Base-by-base conservation (phyloP, 2,113 vertebrate genomes). In the Xyliphius kryptos region DNA sequence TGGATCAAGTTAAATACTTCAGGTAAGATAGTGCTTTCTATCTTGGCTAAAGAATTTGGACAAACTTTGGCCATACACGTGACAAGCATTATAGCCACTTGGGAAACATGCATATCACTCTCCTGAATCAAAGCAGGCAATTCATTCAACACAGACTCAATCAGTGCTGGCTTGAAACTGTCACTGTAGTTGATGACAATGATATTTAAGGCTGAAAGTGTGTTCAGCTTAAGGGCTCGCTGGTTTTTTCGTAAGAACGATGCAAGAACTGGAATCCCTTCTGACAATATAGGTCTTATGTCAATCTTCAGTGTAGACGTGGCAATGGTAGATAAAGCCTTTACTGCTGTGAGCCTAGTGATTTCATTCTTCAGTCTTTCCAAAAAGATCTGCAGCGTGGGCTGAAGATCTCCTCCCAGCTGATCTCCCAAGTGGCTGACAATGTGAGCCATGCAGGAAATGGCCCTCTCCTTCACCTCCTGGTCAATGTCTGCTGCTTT, bases 201-300 rank as follows among this genome's bases (percentile, higher is more conserved):
- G 1, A 88, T 79, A 0, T 88, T 91, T 62, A 98, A 78, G 62
- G 91, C 89, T 0, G 83, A 80, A 74, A 97, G 73, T 0, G 92
- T 91, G 53, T 86, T 87, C 59, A 97, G 78, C 67, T 91, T 91
- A 71, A 97, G 85, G 0, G 83, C 85, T 36, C 92, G 87, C 52
- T 97, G 92, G 74, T 93, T 97, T 82, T 97, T 97, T 20, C 92
- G 83, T 70, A 97, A 67, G 76, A 97, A 97, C 0, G 91, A 93
- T 2, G 87, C 92, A 56, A 97, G 67, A 50, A 92, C 84, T 6
- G 91, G 90, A 67, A 98, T 74, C 0, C 81, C 80, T 62, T 97
- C 92, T 0, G 82, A 82, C 36, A 97, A 74, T 66, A 95, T 78
- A 56, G 89, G 83, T 16, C 87, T 82, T 71, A 97, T 56, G 71